Percentiles rank a stretch among this genome's conserved stretches.
Conservation (phyloP, 2,797 vertebrate species). For the Eulemur rubriventer region DNA sequence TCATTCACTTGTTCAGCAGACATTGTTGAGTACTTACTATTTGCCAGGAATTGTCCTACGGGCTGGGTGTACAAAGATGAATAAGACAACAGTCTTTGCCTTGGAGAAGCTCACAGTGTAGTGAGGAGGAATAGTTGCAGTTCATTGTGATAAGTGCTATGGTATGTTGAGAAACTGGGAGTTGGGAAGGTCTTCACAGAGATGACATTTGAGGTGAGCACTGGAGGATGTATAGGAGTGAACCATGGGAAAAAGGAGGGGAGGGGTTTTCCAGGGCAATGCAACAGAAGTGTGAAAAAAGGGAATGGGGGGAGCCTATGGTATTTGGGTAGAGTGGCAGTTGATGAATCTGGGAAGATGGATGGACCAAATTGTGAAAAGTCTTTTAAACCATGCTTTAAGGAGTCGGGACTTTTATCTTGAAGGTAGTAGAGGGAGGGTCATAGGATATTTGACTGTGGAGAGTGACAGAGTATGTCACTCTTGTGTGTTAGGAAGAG, state of each 20-base stretch:
- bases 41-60: not conserved
- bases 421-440: not conserved
- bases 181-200: slow-evolving; percentile 5
- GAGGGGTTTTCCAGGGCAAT: not conserved
- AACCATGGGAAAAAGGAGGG: not conserved
- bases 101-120: slow-evolving; percentile 46
- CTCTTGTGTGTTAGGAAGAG: not conserved
- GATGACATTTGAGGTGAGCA: slow-evolving; percentile 7
- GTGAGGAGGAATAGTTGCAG: slow-evolving; percentile 29
- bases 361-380: not conserved
- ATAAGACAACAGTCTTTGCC: not conserved
- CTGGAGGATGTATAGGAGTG: not conserved
- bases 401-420: not conserved
- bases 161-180: slow-evolving; percentile 9
- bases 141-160: slow-evolving; percentile 20
- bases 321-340: not conserved
- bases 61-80: not conserved
- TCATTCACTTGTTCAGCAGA: slow-evolving; percentile 13
- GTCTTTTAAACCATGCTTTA: slow-evolving; percentile 11
- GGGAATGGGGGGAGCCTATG: not conserved
- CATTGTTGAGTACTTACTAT: slow-evolving; percentile 28
- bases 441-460: not conserved
- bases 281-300: not conserved
- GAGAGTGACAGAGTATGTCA: not conserved
- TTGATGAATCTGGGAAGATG: slow-evolving; percentile 20